Conservation (phyloP, 2,888 invertebrate genomes). For the Drosophila birchii region DNA sequence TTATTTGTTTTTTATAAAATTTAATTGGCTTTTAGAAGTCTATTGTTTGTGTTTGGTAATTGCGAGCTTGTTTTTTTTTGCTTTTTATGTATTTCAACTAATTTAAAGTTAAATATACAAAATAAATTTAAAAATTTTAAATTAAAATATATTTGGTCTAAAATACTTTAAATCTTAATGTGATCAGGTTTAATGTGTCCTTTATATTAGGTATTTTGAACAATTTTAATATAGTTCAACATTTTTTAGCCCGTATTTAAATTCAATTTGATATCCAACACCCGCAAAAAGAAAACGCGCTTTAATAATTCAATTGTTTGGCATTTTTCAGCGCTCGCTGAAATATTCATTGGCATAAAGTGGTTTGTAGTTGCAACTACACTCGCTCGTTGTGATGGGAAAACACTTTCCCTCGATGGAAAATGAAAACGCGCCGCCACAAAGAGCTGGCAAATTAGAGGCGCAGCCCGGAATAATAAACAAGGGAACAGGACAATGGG, state of each 20-base stretch:
- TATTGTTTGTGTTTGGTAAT: neutral
- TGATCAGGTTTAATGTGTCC: neutral
- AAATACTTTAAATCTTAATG: neutral
- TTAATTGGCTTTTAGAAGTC: conserved; percentile 1
- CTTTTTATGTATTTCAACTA: too few species aligned
- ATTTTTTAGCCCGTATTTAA: neutral
- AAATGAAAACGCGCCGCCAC: conserved; percentile 24
- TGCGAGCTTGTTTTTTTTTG: neutral
- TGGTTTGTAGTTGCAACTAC: conserved; percentile 5
- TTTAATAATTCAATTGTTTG: conserved; percentile 20
- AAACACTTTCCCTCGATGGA: conserved; percentile 13
- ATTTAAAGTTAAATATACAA: neutral
- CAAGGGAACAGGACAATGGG: conserved; percentile 30
- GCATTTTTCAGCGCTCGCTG: neutral
- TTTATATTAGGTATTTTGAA: neutral
- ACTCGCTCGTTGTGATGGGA: conserved; percentile 12
- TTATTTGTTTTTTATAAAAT: neutral
- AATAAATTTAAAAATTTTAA: neutral
- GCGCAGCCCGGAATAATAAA: conserved; percentile 31
- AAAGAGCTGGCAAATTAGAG: conserved; percentile 29
- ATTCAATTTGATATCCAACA: conserved; percentile 5
- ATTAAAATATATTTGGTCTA: too few species aligned
- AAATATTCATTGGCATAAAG: conserved; percentile 19
- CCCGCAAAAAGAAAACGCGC: neutral
- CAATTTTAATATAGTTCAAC: neutral